phyloP scores from a whole-genome alignment of 37 sponge, comb jelly and placozoan species.

The Eunapius fragilis region DNA sequence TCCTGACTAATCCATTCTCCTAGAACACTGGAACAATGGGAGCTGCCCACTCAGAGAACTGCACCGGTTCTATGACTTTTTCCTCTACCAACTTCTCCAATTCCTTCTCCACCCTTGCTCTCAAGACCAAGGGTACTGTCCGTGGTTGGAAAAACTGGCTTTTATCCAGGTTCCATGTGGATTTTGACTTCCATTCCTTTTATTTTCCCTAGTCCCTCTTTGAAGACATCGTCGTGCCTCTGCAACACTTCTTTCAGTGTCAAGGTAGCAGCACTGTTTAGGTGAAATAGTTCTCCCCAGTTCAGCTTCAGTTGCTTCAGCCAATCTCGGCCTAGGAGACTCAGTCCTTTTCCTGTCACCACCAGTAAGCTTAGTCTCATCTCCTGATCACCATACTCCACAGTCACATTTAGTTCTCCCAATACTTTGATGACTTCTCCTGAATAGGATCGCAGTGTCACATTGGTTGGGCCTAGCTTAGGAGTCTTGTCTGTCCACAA shows the following conservation, averaged over 20 bases:
- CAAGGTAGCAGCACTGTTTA: not conserved
- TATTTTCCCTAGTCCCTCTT: constrained; percentile 14
- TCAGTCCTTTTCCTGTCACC: constrained; percentile 42
- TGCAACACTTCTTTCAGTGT: constrained; percentile 1
- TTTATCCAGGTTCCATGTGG: constrained; percentile 8
- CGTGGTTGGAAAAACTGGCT: constrained; percentile 22
- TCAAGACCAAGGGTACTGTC: constrained; percentile 2
- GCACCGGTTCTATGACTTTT: constrained; percentile 31
- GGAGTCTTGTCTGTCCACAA: not conserved
- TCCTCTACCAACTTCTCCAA: constrained; percentile 6
- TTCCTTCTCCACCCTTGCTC: constrained; percentile 11
- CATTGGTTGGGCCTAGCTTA: not conserved
- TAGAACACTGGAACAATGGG: constrained; percentile 56
- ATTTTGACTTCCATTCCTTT: constrained; percentile 8
- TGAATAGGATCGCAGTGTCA: constrained; percentile 38
- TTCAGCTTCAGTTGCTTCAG: constrained; percentile 6
- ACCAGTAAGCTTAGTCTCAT: constrained; percentile 23
- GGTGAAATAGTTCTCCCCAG: constrained; percentile 12
- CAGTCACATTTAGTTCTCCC: constrained; percentile 15
- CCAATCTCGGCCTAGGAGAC: constrained; percentile 40
- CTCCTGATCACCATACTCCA: constrained; percentile 12
- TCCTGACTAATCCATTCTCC: constrained; percentile 27
- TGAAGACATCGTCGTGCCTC: constrained; percentile 6
- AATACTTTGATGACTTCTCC: constrained; percentile 27
- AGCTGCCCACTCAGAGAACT: constrained; percentile 53